phyloP scores from a whole-genome alignment of 1,140 invertebrate genomes.

The Neuroterus valhalla region DNA sequence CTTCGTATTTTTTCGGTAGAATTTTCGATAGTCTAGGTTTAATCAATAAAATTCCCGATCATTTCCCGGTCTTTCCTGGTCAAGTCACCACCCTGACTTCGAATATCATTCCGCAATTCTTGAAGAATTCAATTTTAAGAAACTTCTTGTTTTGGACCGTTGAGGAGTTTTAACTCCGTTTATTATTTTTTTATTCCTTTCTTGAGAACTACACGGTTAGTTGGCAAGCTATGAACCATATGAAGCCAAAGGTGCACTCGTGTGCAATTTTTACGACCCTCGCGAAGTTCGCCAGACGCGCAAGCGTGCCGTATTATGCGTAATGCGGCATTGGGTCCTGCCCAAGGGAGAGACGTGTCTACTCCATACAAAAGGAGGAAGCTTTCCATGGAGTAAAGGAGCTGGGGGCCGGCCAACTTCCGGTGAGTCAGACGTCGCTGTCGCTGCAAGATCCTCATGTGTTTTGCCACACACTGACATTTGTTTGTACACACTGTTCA shows the following conservation, averaged over 20 bases:
- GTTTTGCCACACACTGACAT: too few species aligned
- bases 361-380: background rate
- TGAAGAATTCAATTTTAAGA: too few species aligned
- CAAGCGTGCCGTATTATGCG: constrained; percentile 11
- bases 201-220: background rate
- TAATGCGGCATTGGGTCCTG: constrained; percentile 15
- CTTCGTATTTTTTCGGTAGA: too few species aligned
- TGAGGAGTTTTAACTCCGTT: background rate
- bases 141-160: too few species aligned
- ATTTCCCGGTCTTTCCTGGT: too few species aligned
- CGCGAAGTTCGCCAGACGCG: constrained; percentile 18
- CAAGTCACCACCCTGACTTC: too few species aligned
- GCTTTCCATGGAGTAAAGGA: background rate
- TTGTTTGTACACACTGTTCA: too few species aligned
- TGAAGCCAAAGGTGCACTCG: background rate
- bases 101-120: too few species aligned
- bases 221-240: constrained; percentile 1
- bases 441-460: constrained; percentile 36
- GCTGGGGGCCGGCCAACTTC: constrained; percentile 46
- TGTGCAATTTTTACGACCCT: constrained; percentile 1
- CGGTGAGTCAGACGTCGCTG: constrained; percentile 53
- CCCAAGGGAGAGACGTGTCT: background rate
- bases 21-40: too few species aligned
- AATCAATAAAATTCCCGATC: too few species aligned
- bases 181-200: background rate